Conservation (phyloP, 2,888 invertebrate genomes). For the Agrochola circellaris region DNA sequence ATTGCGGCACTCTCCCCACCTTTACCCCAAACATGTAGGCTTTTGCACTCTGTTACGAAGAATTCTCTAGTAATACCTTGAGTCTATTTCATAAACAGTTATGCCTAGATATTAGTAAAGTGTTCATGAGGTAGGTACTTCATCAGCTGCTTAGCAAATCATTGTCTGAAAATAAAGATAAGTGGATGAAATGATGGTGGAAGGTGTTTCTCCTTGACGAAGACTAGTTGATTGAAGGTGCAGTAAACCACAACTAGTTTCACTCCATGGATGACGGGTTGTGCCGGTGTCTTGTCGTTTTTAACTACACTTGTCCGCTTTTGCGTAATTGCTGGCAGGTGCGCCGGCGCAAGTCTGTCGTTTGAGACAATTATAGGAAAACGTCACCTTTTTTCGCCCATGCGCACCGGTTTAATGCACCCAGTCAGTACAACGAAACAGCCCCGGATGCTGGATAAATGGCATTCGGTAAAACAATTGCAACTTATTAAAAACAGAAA, state of each 20-base stretch:
- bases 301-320: conserved; percentile 78
- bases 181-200: neutral
- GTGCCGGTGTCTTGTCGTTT: conserved; percentile 73
- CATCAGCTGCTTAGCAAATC: neutral
- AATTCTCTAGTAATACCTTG: neutral
- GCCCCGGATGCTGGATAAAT: conserved; percentile 23
- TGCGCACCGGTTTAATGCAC: conserved; percentile 26
- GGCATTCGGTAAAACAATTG: neutral
- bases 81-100: conserved; percentile 2
- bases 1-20: conserved; percentile 68
- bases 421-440: conserved; percentile 7
- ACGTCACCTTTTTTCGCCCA: conserved; percentile 48
- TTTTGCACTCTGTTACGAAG: conserved; percentile 8
- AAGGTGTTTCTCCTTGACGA: conserved; percentile 16
- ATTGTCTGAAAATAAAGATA: neutral
- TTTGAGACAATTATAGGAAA: conserved; percentile 74
- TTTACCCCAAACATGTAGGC: conserved; percentile 44
- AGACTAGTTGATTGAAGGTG: conserved; percentile 46
- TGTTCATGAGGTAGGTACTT: neutral
- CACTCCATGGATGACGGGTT: conserved; percentile 77
- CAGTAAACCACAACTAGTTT: conserved; percentile 77
- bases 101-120: neutral
- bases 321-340: conserved; percentile 82
- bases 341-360: conserved; percentile 70
- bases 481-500: neutral